Percentiles rank a stretch among this genome's conserved stretches.
Evolutionary conservation across 2,113 vertebrate species (phyloP).

Genomic region (Leucosticte australis): DNA sequence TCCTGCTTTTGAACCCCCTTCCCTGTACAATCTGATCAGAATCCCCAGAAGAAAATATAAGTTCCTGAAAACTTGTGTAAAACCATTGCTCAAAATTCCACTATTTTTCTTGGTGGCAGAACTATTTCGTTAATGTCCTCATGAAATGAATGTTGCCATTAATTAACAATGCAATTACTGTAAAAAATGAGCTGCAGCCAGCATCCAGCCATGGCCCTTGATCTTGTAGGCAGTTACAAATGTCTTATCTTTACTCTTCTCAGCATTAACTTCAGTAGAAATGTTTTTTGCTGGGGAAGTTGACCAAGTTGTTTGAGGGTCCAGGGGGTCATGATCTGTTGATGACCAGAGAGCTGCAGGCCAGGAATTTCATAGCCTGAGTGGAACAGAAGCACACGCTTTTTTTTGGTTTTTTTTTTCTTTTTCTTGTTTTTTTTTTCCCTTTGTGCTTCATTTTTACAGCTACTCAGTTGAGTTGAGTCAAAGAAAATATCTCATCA

Average conservation of each 20-base stretch:
- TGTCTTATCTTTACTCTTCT: not conserved
- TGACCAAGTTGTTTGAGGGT: accelerated
- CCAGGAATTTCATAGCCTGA: not conserved
- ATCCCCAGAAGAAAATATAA: not conserved
- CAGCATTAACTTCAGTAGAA: not conserved
- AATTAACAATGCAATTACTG: constrained; percentile 32
- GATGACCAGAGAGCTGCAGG: not conserved
- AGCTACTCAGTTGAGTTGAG: not conserved
- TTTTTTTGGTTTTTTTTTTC: not conserved
- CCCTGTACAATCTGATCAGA: not conserved
- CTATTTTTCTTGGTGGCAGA: constrained; percentile 27
- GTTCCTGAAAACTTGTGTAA: not conserved
- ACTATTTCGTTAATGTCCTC: not conserved
- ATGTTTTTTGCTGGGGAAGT: not conserved
- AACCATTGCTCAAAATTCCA: not conserved
- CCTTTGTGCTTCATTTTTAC: not conserved
- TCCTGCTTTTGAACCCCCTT: not conserved
- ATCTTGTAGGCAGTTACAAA: not conserved
- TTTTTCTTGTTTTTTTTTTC: not conserved
- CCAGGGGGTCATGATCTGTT: not conserved
- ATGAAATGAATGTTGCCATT: not conserved
- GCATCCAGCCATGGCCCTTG: not conserved
- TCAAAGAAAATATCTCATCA: not conserved
- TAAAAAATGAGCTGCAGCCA: constrained; percentile 29
- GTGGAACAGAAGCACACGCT: not conserved